These are phyloP conservation scores for Agriopis leucophaearia DNA, from an alignment of 2,888 invertebrate genomes.

Conservation along the genomic window DNA sequence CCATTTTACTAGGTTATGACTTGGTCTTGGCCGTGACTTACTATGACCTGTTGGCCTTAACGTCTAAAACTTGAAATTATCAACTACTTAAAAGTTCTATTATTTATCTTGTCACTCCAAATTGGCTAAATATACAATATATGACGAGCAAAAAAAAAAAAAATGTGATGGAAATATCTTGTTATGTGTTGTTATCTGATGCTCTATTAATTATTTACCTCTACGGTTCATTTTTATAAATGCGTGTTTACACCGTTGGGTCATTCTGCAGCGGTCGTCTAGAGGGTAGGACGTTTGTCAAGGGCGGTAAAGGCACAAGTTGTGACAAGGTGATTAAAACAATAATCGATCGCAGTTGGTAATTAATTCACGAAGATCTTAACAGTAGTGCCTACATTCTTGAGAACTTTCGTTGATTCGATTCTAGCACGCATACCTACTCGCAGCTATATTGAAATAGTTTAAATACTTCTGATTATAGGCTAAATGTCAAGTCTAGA, in stretches of 20 bases:
- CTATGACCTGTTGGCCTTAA: no score
- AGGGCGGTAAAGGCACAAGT: slow-evolving; percentile 14
- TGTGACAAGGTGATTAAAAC: slow-evolving; percentile 17
- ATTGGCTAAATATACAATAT: no score
- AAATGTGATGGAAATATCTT: no score
- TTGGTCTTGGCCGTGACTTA: no score
- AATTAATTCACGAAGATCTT: slow-evolving; percentile 10
- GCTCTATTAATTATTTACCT: background rate
- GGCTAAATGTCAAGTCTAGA: background rate
- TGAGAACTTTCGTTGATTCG: slow-evolving; percentile 6
- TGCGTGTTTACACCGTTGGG: slow-evolving; percentile 34
- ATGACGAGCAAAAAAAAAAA: no score
- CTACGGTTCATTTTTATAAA: background rate
- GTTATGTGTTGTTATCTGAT: background rate
- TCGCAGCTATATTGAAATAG: slow-evolving; percentile 4
- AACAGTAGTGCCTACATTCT: background rate
- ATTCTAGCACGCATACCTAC: background rate
- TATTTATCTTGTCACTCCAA: no score
- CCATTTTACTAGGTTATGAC: no score
- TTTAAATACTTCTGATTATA: background rate
- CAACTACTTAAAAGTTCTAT: no score
- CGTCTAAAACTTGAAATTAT: no score
- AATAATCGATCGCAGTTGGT: slow-evolving; percentile 24
- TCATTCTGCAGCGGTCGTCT: slow-evolving; percentile 35
- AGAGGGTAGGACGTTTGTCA: slow-evolving; percentile 30